Evolutionary conservation across 2,113 vertebrate genomes (phyloP), one percentile per base, ranked within the genome.

Genomic region (Nycticryphes semicollaris): DNA sequence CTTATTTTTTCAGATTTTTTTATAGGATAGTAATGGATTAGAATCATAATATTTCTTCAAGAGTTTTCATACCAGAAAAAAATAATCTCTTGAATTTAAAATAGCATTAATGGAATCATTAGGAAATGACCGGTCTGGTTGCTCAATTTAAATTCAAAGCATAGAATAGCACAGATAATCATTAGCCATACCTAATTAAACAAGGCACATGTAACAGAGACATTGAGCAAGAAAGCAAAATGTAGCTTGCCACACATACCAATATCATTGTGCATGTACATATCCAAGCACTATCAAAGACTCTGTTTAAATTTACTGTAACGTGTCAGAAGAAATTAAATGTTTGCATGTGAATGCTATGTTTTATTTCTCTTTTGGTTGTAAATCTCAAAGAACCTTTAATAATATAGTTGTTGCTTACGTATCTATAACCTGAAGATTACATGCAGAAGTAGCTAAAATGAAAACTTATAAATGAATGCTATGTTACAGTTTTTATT

Each of bases 131-230:
- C 0, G 0, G 41, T 84, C 72, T 93, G 90, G 69, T 90, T 86
- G 48, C 50, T 96, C 82, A 85, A 87, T 97, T 94, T 93, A 96
- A 91, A 96, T 97, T 97, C 96, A 92, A 95, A 86, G 87, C 88
- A 80, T 93, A 88, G 50, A 85, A 87, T 51, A 90, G 62, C 57
- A 48, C 66, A 35, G 20, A 90, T 97, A 96, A 97, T 97, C 96
- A 96, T 97, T 94, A 97, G 69, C 68, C 69, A 39, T 89, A 93
- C 74, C 83, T 96, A 97, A 96, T 94, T 95, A 97, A 97, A 94
- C 86, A 96, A 95, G 91, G 87, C 64, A 82, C 47, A 74, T 73
- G 50, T 94, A 95, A 95, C 94, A 63, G 81, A 96, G 83, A 94
- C 60, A 62, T n/a, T 62, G 27, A 89, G 75, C 15, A 75, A 90